Conservation (phyloP, 2,113 vertebrate species). For the Leptodactylus fuscus region DNA sequence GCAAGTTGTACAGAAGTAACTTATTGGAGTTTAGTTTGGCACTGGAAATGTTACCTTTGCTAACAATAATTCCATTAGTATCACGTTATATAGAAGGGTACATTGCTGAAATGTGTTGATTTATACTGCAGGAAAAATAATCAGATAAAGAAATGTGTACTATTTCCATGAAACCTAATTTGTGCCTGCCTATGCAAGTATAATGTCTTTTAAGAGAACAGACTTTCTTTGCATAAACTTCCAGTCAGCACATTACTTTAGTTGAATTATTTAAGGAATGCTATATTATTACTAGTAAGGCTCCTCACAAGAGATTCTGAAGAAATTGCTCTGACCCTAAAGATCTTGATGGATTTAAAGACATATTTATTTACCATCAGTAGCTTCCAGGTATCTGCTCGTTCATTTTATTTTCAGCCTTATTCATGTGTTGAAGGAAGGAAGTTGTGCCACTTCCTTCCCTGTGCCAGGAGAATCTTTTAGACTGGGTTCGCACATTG, state of each 20-base stretch:
- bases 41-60: conserved; percentile 2
- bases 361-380: too few species aligned
- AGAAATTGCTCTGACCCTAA: conserved; percentile 8
- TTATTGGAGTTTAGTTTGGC: neutral
- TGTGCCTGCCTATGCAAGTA: conserved; percentile 26
- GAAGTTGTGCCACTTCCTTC: neutral
- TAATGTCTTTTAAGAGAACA: conserved; percentile 44
- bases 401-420: neutral
- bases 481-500: neutral
- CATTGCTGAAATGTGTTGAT: neutral
- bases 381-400: neutral
- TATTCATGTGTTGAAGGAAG: neutral
- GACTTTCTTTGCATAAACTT: conserved; percentile 36
- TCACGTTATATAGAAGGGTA: conserved; percentile 2
- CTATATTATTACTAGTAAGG: conserved; percentile 8
- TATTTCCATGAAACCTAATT: conserved; percentile 53
- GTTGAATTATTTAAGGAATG: conserved; percentile 52
- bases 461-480: too few species aligned
- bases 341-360: neutral
- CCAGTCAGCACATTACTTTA: conserved; percentile 47
- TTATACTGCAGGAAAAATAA: conserved; percentile 33
- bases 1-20: too few species aligned
- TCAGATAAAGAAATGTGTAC: conserved; percentile 27
- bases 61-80: conserved; percentile 22
- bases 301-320: neutral